phyloP scores from a whole-genome alignment of 2,797 vertebrate species.

The Octomys mimax region DNA sequence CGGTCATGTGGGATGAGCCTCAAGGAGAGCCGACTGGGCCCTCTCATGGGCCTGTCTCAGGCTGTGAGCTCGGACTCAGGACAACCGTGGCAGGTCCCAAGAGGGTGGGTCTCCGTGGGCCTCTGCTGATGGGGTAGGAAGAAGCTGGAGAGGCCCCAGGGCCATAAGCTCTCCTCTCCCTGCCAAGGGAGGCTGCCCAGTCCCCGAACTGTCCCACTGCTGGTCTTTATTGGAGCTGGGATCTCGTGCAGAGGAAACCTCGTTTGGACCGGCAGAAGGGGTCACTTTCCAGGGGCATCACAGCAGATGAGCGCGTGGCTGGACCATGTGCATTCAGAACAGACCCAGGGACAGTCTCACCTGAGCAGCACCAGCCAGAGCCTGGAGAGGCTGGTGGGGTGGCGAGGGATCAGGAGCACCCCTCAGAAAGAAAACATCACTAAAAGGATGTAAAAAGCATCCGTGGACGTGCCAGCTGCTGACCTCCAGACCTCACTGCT shows the following conservation, averaged over 20 bases:
- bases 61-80: background rate
- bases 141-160: background rate
- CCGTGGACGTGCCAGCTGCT: background rate
- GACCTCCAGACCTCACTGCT: background rate
- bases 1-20: background rate
- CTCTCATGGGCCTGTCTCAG: background rate
- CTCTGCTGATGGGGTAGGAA: background rate
- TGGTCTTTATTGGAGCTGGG: background rate
- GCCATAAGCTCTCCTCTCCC: too few species aligned
- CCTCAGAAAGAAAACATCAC: background rate
- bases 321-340: background rate
- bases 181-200: background rate
- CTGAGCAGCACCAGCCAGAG: background rate
- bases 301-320: background rate
- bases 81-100: background rate
- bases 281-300: background rate
- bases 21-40: background rate
- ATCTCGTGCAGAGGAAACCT: background rate
- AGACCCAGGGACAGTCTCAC: background rate
- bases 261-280: background rate
- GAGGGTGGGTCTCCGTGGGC: fast-evolving
- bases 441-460: background rate
- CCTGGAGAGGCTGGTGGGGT: background rate
- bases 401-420: background rate
- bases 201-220: background rate